Evolutionary conservation across 2,888 invertebrate species (phyloP), one percentile per base, ranked within the genome.

Genomic region (Drosophila pegasa): DNA sequence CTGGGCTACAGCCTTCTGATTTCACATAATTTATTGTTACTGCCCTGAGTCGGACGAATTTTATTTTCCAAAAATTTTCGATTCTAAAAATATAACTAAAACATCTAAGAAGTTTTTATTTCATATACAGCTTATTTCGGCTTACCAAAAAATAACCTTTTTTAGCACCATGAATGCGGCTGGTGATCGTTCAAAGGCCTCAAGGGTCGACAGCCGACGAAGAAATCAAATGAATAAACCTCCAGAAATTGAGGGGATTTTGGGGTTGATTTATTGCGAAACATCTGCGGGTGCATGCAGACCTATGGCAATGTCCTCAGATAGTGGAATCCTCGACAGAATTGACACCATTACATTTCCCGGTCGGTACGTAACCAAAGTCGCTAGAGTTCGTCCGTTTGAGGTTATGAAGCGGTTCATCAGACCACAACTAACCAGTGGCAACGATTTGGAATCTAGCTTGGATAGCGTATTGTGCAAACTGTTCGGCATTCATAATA

Each of bases 391-490:
- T 1, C 18, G 18, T n/a, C 57, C 57, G 1, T 37, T 57, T 12
- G 37, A 27, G 18, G 37, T 57, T 10, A 8, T 37, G 0, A 48
- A 57, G n/a, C 57, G 57, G 3, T 57, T 57, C 18, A 35, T 57
- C 0, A 18, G 48, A 6, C 57, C 57, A 2, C 25, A 37, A 10
- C 18, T 57, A 18, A 3, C 25, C 2, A 5, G 6, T 3, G 14
- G 2, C 0, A 3, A 2, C 4, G 1, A 20, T 1, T 0, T 12
- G 0, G 27, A 29, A 14, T 41, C 31, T 3, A 41, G 31, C 7
- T 33, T 41, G 1, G 38, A 63, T 9, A 9, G 25, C 3, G 43
- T 69, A 2, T 2, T 76, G 3, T 37, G 12, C 1, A 65, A 50
- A 16, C 16, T 76, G 14, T 65, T 70, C 18, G n/a, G 33, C 33